These are phyloP conservation scores for Strongylocentrotus purpuratus DNA, from an alignment of 35 echinoderm and acorn worm genomes.

Conservation along the genomic window DNA sequence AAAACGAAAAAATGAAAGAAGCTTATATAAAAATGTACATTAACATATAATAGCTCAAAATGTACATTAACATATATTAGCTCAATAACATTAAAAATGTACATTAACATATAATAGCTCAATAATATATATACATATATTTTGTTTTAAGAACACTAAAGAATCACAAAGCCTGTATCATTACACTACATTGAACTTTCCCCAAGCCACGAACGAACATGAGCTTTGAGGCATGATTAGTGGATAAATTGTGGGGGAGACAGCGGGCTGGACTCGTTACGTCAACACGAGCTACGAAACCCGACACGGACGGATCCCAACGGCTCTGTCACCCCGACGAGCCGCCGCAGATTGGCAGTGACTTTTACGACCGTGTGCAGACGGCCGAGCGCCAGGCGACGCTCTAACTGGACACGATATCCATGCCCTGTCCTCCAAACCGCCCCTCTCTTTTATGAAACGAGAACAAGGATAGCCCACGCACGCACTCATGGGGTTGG, in stretches of 20 bases:
- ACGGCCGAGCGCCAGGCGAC: not conserved
- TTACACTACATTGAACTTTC: not conserved
- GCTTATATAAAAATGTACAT: too few species aligned
- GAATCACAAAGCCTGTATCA: not conserved
- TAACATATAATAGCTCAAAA: too few species aligned
- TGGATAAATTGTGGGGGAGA: not conserved
- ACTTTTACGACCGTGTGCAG: conserved; percentile 8
- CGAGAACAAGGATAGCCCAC: not conserved
- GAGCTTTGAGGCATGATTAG: not conserved
- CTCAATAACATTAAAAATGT: too few species aligned
- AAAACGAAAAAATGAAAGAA: too few species aligned
- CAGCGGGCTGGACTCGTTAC: not conserved
- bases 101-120: too few species aligned
- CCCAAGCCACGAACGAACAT: not conserved
- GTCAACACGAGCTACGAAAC: not conserved
- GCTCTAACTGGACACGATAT: not conserved
- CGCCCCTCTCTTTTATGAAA: not conserved
- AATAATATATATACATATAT: too few species aligned
- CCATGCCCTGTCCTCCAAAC: not conserved
- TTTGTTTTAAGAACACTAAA: not conserved
- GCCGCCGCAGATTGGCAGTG: not conserved
- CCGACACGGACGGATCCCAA: not conserved
- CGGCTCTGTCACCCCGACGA: not conserved
- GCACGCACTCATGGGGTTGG: not conserved
- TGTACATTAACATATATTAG: too few species aligned